Evolutionary conservation across 2,113 vertebrate species (phyloP), one percentile per base, ranked within the genome.

Genomic region (Mus pahari): DNA sequence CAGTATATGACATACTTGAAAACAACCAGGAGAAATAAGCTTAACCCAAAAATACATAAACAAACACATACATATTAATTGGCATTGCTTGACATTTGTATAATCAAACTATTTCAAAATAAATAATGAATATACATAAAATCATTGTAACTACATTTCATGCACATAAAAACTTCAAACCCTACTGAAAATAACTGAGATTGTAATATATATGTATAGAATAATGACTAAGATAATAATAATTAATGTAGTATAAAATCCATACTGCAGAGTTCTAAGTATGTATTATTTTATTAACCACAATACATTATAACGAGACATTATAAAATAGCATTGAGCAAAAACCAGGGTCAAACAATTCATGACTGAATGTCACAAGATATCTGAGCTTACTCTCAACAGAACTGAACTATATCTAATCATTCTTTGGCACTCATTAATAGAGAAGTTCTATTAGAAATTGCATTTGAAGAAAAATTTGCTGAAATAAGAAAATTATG

Each of bases 401-500:
- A 39, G 70, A 14, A 92, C 45, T 89, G 90, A 73, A 42, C 19
- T 39, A 42, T 33, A 78, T 75, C 75, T 77, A 28, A 64, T 45
- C 19, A 45, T 74, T 20, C 79, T 28, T 60, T 12, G 48, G 28
- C 68, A 89, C 68, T 2, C 68, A 89, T 68, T 2, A 50, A n/a
- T 3, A n/a, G 3, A 87, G 17, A 0, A 95, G 13, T 64, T 94
- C 94, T 71, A 86, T 13, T 82, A 12, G 1, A 95, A 89, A 94
- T 55, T 92, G 87, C 2, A 84, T 87, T 68, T 62, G 53, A 95
- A 91, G 1, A 91, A 16, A 94, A n/a, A 12, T 48, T 83, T 89
- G 55, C 2, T 89, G 75, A 95, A 90, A 75, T 68, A 91, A 77
- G 31, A 84, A 71, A 86, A 82, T 96, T 87, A 81, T 83, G n/a